phyloP scores from a whole-genome alignment of 1,140 invertebrate species.

The Antheraea pernyi region DNA sequence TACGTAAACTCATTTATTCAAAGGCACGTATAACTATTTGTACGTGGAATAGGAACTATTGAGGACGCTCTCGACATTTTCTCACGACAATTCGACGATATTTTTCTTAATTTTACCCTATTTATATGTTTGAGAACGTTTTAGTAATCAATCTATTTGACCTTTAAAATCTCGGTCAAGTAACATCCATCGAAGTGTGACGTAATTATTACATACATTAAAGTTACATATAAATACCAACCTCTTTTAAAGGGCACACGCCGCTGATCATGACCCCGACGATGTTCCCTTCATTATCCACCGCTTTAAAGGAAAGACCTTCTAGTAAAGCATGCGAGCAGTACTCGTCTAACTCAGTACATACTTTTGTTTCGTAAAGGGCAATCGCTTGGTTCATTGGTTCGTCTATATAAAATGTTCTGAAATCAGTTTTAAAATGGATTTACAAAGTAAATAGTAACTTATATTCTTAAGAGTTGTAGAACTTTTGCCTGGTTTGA shows the following conservation, averaged over 20 bases:
- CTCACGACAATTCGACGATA: too few species aligned
- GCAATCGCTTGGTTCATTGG: slow-evolving; percentile 83
- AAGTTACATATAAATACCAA: slow-evolving; percentile 21
- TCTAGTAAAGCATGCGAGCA: slow-evolving; percentile 80
- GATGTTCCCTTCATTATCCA: slow-evolving; percentile 80
- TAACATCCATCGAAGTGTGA: neutral
- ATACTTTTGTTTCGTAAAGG: slow-evolving; percentile 80
- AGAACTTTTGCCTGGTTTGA: too few species aligned
- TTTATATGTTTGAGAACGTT: neutral
- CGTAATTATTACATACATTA: neutral
- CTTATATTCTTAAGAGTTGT: too few species aligned
- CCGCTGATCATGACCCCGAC: slow-evolving; percentile 79
- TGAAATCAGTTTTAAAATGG: slow-evolving; percentile 25
- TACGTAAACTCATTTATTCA: too few species aligned
- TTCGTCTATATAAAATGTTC: slow-evolving; percentile 85
- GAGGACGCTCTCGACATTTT: too few species aligned
- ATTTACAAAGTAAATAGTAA: too few species aligned
- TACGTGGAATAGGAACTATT: too few species aligned
- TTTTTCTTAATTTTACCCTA: too few species aligned
- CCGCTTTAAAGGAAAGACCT: slow-evolving; percentile 83
- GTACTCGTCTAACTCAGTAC: slow-evolving; percentile 83
- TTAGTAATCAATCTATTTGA: neutral
- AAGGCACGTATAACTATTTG: too few species aligned
- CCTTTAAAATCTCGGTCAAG: neutral
- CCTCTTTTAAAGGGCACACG: slow-evolving; percentile 47